Base-by-base conservation (phyloP, 2,113 vertebrate species). In the Pseudopipra pipra region DNA sequence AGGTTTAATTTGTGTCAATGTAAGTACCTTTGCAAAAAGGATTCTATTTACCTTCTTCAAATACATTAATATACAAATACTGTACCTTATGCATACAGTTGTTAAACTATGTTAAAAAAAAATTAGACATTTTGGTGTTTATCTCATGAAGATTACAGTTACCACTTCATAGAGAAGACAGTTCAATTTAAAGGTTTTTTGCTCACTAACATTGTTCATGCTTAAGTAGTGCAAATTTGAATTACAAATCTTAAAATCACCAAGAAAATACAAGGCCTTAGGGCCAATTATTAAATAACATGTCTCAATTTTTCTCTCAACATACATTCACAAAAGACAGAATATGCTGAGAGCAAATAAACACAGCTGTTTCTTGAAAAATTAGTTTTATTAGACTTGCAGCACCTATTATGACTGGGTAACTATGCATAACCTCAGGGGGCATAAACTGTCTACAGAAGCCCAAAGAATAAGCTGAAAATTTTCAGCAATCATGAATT, bases 281-380 rank as follows among this genome's bases (percentile, higher is more conserved):
- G 46, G 75, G 63, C 33, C 68, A 92, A 77, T 91, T 89, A 94
- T 37, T 88, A 80, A 87, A 91, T 66, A 94, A 76, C n/a, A 20
- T 12, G 14, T 28, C 81, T 90, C 39, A 44, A 21, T 77, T 94
- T 95, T 81, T 86, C 16, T 61, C 88, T 84, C 52, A 80, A 65
- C 54, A 56, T 52, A 83, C 31, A 55, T 33, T 83, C 1, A 25
- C 39, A 75, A 80, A 94, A 74, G 33, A 59, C 35, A 77, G 75
- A 83, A 47, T 74, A 86, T 8, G 47, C 76, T 95, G 85, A 77
- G 83, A 86, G 88, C 59, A 88, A 91, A 88, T 65, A 86, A 95
- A 90, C 68, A 72, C 31, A 67, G 76, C 94, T 59, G 54, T 71
- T 49, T 84, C 85, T 65, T 71, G 59, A 89, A 92, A 86, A 68